Evolutionary conservation across 2,888 invertebrate genomes (phyloP).

Genomic region (Trichogramma evanescens): DNA sequence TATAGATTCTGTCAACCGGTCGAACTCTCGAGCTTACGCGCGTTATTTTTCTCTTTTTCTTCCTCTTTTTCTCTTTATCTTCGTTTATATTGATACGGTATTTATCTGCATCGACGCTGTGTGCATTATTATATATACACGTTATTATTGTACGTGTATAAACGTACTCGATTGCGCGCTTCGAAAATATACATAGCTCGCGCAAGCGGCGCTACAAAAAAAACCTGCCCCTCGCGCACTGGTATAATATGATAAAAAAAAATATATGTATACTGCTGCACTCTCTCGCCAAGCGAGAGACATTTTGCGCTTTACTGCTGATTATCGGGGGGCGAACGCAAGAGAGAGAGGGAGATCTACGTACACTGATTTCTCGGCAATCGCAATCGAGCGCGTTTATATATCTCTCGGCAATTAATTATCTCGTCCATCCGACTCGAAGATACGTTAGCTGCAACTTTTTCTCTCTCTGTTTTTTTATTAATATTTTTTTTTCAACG

Average conservation of each 20-base stretch:
- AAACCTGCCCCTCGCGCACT: background rate
- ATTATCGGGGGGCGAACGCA: conserved; percentile 3
- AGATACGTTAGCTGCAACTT: background rate
- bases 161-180: too few relatives aligned
- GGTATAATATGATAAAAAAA: background rate
- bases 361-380: background rate
- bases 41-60: background rate
- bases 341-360: too few relatives aligned
- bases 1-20: conserved; percentile 12
- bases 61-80: background rate
- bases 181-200: background rate
- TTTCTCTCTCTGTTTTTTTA: background rate
- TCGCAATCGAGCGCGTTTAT: background rate
- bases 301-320: conserved; percentile 10
- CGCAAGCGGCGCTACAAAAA: background rate
- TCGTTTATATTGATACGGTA: background rate
- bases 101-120: too few relatives aligned
- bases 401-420: conserved; percentile 9
- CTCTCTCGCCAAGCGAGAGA: background rate
- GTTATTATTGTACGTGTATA: too few relatives aligned
- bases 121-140: too few relatives aligned
- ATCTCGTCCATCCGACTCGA: conserved; percentile 4
- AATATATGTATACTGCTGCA: background rate
- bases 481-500: background rate
- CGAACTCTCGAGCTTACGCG: conserved; percentile 10